These are phyloP conservation scores for Gortyna flavago DNA, from an alignment of 2,888 invertebrate genomes.

Conservation along the genomic window DNA sequence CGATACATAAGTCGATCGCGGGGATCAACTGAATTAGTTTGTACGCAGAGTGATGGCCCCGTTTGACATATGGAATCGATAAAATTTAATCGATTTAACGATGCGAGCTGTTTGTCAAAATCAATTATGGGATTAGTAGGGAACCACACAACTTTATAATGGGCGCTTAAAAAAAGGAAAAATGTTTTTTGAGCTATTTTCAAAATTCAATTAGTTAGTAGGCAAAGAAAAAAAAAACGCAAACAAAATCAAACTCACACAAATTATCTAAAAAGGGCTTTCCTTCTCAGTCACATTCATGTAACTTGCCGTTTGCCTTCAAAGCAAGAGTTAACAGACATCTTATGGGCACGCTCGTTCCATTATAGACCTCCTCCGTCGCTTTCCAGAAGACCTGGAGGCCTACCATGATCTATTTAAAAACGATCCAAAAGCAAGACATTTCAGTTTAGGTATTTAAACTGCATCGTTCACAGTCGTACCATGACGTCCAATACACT, in stretches of 20 bases:
- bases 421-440: too few relatives aligned
- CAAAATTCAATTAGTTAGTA: not conserved
- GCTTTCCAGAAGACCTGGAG: too few relatives aligned
- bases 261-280: not conserved
- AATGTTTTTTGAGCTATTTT: constrained; percentile 5
- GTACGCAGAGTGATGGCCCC: constrained; percentile 54
- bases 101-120: constrained; percentile 62
- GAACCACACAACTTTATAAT: constrained; percentile 57
- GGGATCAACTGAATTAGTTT: constrained; percentile 67
- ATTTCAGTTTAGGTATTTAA: too few relatives aligned
- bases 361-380: too few relatives aligned
- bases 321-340: too few relatives aligned
- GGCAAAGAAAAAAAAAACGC: not conserved
- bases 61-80: constrained; percentile 72
- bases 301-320: too few relatives aligned
- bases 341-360: too few relatives aligned
- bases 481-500: too few relatives aligned
- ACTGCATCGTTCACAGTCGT: too few relatives aligned
- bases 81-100: constrained; percentile 70
- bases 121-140: constrained; percentile 62
- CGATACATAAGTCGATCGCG: constrained; percentile 66
- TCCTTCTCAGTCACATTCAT: not conserved
- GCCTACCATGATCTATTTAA: too few relatives aligned
- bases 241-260: not conserved
- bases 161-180: constrained; percentile 11